A percentile compares a stretch with the other conserved stretches of the same genome.
Conservation (phyloP, 2,888 invertebrate species). For the Lithophane semibrunnea region DNA sequence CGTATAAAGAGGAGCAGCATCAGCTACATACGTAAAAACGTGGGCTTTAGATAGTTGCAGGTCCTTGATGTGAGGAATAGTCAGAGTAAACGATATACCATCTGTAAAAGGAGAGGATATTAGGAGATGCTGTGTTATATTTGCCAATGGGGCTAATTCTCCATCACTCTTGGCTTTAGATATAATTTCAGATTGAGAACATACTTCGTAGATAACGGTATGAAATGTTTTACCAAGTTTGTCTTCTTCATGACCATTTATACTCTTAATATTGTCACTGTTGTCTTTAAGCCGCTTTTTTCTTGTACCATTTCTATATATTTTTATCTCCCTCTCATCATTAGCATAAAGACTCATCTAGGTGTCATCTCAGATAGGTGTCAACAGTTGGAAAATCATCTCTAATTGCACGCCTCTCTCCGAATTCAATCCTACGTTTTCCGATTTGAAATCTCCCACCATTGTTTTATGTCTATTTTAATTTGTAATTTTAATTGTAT, state of each 20-base stretch:
- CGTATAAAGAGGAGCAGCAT: constrained; percentile 43
- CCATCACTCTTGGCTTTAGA: neutral
- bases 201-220: neutral
- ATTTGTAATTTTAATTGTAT: too few relatives aligned
- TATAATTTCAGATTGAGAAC: neutral
- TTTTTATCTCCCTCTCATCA: neutral
- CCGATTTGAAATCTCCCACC: neutral
- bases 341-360: neutral
- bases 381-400: neutral
- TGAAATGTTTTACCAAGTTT: neutral
- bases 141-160: neutral
- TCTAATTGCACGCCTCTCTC: neutral
- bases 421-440: neutral
- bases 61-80: constrained; percentile 67
- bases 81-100: constrained; percentile 68
- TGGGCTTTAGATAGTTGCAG: constrained; percentile 56
- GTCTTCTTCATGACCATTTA: neutral
- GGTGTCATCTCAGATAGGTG: too few relatives aligned
- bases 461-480: too few relatives aligned
- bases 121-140: neutral
- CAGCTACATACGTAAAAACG: constrained; percentile 57
- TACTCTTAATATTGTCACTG: too few relatives aligned
- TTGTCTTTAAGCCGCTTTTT: too few relatives aligned
- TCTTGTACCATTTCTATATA: too few relatives aligned
- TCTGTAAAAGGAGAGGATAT: constrained; percentile 54